phyloP scores from a whole-genome alignment of 1,140 invertebrate species.

The Harpegnathos saltator region DNA sequence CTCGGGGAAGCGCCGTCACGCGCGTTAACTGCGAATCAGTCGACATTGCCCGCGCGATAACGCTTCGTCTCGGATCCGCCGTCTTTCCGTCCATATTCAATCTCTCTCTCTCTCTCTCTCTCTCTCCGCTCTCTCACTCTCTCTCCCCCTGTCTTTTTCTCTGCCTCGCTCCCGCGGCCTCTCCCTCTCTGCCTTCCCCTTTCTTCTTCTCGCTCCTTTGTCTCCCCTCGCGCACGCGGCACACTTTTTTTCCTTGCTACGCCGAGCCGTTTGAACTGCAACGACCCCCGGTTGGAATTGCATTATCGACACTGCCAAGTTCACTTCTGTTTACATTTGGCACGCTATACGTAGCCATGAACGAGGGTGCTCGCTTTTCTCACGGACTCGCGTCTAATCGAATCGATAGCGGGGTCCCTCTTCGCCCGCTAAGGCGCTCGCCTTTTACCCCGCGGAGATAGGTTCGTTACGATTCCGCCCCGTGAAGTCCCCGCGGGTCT shows the following conservation, averaged over 20 bases:
- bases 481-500: not conserved
- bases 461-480: not conserved
- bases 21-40: slow-evolving; percentile 28
- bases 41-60: not conserved
- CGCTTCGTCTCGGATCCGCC: not conserved
- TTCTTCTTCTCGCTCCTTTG: slow-evolving; percentile 11
- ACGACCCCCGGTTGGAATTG: slow-evolving; percentile 62
- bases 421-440: not conserved
- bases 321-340: slow-evolving; percentile 72
- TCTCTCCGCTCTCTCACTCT: slow-evolving; percentile 6
- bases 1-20: not conserved
- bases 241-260: slow-evolving; percentile 62
- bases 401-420: not conserved
- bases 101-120: slow-evolving; percentile 14
- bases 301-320: slow-evolving; percentile 73
- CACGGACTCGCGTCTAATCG: not conserved
- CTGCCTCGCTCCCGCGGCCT: not conserved
- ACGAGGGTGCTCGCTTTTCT: slow-evolving; percentile 5
- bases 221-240: slow-evolving; percentile 18
- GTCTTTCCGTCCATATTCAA: slow-evolving; percentile 19
- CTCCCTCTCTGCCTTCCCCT: not conserved
- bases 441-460: not conserved
- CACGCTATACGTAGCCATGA: slow-evolving; percentile 16
- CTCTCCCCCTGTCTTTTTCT: no score
- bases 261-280: slow-evolving; percentile 52